Conservation (phyloP, 2,888 invertebrate genomes). For the Micoletzkya japonica region DNA sequence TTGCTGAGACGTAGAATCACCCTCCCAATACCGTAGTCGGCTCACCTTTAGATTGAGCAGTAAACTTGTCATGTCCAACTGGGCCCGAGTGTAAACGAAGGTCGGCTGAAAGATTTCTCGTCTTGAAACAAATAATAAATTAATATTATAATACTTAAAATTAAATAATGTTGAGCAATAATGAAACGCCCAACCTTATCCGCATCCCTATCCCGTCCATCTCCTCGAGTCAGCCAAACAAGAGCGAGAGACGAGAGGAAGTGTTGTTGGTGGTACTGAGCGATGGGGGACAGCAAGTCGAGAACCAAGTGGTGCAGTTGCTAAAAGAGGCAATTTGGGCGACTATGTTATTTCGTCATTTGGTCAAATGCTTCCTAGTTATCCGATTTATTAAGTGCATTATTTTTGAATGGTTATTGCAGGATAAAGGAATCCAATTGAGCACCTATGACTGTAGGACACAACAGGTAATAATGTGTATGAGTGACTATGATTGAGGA, state of each 20-base stretch:
- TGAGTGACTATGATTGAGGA: neutral
- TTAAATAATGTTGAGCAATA: neutral
- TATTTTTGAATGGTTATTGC: too few relatives aligned
- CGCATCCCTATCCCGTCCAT: slow-evolving; percentile 8
- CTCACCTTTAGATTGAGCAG: slow-evolving; percentile 76
- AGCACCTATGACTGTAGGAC: too few relatives aligned
- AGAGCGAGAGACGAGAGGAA: slow-evolving; percentile 82
- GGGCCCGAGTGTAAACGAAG: slow-evolving; percentile 66
- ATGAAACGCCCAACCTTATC: slow-evolving; percentile 6
- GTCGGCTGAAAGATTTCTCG: slow-evolving; percentile 32
- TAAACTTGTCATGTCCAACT: slow-evolving; percentile 77
- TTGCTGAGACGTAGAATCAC: neutral
- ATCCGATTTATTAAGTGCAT: too few relatives aligned
- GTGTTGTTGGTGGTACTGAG: slow-evolving; percentile 79
- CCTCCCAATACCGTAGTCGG: neutral
- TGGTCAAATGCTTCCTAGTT: too few relatives aligned
- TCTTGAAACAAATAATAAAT: neutral
- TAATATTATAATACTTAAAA: too few relatives aligned
- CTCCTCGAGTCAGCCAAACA: slow-evolving; percentile 76
- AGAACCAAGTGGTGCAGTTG: slow-evolving; percentile 79
- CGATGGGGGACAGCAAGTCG: slow-evolving; percentile 82
- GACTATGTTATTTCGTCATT: neutral
- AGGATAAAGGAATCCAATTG: too few relatives aligned
- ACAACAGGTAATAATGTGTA: neutral
- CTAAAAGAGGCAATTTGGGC: too few relatives aligned